A percentile compares a stretch with the other conserved stretches of the same genome.
Evolutionary conservation across 2,797 vertebrate genomes (phyloP).

Genomic region (Gobio occitaniae): DNA sequence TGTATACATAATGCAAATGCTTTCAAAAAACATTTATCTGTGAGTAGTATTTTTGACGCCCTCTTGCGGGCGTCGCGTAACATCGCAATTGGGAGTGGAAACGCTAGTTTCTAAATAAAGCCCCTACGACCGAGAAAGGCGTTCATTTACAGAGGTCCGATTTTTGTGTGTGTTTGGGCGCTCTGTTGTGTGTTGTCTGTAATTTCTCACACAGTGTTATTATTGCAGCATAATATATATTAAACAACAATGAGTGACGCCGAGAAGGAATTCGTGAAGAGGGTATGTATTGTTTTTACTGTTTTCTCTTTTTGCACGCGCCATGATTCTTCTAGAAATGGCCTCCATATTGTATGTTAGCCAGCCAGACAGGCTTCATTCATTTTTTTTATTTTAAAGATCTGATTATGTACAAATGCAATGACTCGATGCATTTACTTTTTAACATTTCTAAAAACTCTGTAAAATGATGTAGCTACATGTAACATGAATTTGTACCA

Average conservation of each 20-base stretch:
- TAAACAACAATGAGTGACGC: conserved; percentile 43
- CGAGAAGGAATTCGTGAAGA: conserved; percentile 38
- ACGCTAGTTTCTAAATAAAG: conserved; percentile 22
- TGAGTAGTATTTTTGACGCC: background rate
- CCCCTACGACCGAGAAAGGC: background rate
- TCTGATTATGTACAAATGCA: background rate
- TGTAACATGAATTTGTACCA: background rate
- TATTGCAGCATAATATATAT: background rate
- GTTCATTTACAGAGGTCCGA: background rate
- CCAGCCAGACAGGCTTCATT: conserved; percentile 9
- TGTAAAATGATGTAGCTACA: background rate
- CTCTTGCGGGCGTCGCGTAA: background rate
- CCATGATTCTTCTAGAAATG: conserved; percentile 34
- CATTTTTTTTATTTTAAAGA: background rate
- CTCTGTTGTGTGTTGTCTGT: background rate
- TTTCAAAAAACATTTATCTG: background rate
- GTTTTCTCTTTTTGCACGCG: conserved; percentile 9
- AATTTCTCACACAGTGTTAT: background rate
- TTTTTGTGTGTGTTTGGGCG: background rate
- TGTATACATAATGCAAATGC: background rate
- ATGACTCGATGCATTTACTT: background rate
- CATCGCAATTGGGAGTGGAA: background rate
- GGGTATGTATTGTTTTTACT: conserved; percentile 31
- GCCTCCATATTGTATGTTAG: conserved; percentile 40
- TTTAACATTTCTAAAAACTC: background rate